These are phyloP conservation scores for Rotaria socialis DNA, from an alignment of 2,888 invertebrate species.

Conservation along the genomic window DNA sequence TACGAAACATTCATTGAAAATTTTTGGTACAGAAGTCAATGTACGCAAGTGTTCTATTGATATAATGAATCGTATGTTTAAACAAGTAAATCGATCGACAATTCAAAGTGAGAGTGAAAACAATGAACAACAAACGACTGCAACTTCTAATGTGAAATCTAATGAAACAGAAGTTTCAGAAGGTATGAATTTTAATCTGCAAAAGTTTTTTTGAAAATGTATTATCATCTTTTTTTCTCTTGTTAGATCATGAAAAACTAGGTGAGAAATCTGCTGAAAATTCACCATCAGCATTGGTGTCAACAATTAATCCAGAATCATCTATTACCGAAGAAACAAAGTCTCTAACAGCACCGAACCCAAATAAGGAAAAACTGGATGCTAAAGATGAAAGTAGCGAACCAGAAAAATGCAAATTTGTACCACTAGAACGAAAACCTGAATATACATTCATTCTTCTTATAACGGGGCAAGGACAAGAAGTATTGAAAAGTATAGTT, in stretches of 20 bases:
- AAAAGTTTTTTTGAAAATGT: neutral
- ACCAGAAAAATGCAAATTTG: neutral
- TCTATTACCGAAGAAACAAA: neutral
- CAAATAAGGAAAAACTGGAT: neutral
- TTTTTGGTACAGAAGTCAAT: conserved; percentile 2
- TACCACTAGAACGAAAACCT: conserved; percentile 7
- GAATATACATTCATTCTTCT: neutral
- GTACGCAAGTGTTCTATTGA: conserved; percentile 1
- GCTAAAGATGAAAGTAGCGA: neutral
- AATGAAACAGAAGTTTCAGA: neutral
- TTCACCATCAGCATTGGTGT: neutral
- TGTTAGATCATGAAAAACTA: neutral
- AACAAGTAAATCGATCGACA: neutral
- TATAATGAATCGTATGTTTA: neutral
- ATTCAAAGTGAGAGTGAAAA: neutral
- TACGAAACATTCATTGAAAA: conserved; percentile 20
- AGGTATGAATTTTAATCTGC: neutral
- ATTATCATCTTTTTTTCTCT: neutral
- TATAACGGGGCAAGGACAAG: neutral
- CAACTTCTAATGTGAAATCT: neutral
- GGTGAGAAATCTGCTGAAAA: neutral
- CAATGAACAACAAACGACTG: neutral
- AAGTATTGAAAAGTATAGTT: neutral
- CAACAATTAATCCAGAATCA: neutral
- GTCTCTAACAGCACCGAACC: neutral